Evolutionary conservation across 2,888 invertebrate species (phyloP).

Genomic region (Tanaodytes sp.): DNA sequence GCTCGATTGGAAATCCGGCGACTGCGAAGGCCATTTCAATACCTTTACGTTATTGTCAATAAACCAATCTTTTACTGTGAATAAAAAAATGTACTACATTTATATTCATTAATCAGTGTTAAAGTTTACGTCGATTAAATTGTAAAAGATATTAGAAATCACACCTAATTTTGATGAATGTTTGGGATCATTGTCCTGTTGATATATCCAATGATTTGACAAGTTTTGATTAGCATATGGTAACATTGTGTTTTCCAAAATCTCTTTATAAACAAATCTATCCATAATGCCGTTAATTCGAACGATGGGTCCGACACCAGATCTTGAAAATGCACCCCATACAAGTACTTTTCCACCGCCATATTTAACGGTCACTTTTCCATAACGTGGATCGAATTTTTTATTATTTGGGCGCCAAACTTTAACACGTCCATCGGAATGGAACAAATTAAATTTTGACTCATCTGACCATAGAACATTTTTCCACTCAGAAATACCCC

Average conservation of each 20-base stretch:
- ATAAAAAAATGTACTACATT: background rate
- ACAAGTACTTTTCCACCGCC: constrained; percentile 18
- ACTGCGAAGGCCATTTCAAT: constrained; percentile 6
- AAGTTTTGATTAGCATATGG: constrained; percentile 23
- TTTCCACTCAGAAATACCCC: constrained; percentile 2
- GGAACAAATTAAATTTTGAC: constrained; percentile 15
- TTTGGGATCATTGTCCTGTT: constrained; percentile 18
- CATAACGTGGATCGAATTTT: constrained; percentile 1
- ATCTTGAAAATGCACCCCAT: constrained; percentile 17
- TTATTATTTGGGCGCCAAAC: constrained; percentile 18
- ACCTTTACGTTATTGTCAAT: background rate
- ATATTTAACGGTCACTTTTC: constrained; percentile 9
- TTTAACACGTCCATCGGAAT: constrained; percentile 13
- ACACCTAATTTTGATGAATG: too few relatives aligned
- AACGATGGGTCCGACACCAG: constrained; percentile 8
- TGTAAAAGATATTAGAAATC: too few relatives aligned
- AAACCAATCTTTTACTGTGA: constrained; percentile 13
- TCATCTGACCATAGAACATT: constrained; percentile 11
- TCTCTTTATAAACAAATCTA: background rate
- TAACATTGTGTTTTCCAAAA: constrained; percentile 19
- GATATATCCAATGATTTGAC: constrained; percentile 17
- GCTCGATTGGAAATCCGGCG: constrained; percentile 1
- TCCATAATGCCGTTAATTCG: constrained; percentile 15
- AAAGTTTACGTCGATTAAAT: too few relatives aligned
- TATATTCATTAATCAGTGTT: too few relatives aligned